Evolutionary conservation across 2,888 invertebrate species (phyloP), one percentile per base, ranked within the genome.

Genomic region (Sphecodes monilicornis): DNA sequence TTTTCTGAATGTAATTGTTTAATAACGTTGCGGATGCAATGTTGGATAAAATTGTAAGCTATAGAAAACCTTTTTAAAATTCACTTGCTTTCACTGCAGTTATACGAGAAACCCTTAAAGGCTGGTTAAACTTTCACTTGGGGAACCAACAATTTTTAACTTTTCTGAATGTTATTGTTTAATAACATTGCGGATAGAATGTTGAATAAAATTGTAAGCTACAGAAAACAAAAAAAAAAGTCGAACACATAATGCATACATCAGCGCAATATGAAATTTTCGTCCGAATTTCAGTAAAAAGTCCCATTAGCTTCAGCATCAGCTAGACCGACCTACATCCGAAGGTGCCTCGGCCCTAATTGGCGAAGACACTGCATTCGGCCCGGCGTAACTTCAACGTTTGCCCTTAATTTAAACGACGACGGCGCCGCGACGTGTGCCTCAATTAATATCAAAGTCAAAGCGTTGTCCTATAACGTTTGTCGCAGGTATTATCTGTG

Each of bases 371-470:
- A 36, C 36, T 18, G 36, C 66, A 32, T 66, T 36, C 66, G 66
- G 32, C 22, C 3, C 36, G 10, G 22, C 66, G 66, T 36, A 66
- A 66, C 66, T 36, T 32, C 66, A 2, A 29, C 36, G 13, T 82
- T 75, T 75, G 43, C 22, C 3, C 29, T 41, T 29, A 60, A 71
- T 71, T 39, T 32, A 36, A 76, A 18, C 22, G 29, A 6, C 29
- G 6, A 82, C n/a, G 32, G 41, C 32, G 36, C 11, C 18, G 32
- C 22, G 74, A 66, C 43, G 26, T 13, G 22, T 43, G 10, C 10
- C 13, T 36, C 46, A 50, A 82, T 82, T 66, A 41, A 76, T 82
- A 82, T 72, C 81, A 66, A 78, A 81, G 78, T 76, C 69, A 68
- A 75, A 79, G 50, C 39, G 74, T 64, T 32, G 26, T 64, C 70